Base-by-base conservation (phyloP, 2,888 invertebrate genomes). In the Lochmaea capreae region DNA sequence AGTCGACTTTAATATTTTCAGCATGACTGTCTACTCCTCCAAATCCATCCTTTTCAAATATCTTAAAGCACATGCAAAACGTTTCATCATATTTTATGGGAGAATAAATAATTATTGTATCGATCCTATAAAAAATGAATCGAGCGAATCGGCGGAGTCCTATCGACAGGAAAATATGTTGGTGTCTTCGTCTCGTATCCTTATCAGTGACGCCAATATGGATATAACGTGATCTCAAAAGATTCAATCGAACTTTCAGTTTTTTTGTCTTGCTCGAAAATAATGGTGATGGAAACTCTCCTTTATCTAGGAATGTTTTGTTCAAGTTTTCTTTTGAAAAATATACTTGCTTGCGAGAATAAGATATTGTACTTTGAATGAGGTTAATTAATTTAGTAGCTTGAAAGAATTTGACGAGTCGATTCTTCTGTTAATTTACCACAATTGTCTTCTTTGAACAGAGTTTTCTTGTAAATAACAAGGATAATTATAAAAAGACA, bases 61-160 rank as follows among this genome's bases (percentile, higher is more conserved):
- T 39, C 11, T 42, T 54, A 1, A n/a, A n/a, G 16, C 16, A 10
- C n/a, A 54, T 54, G 54, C 54, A 54, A 16, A 54, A 54, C 54
- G 9, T 54, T n/a, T 18, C 18, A 16, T 54, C 16, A 16, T 39
- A 42, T 58, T 42, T 67, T 67, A 67, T 54, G 18, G 33, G 14
- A 54, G 33, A 39, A 67, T 67, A 67, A 67, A 67, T 67, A 67
- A 67, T 67, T 67, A 67, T 67, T 16, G 39, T 67, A 67, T 67
- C 42, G 67, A 67, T 67, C 12, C 26, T 4, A 39, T 14, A 42
- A 9, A 22, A 57, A 57, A 57, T 39, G 39, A 33, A 42, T 54
- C 18, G 39, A 58, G 58, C 33, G 33, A 39, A 39, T 39, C 33
- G 33, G 33, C 8, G 8, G 33, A 39, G 2, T 39, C 33, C 33